Conservation (phyloP, 1,140 invertebrate genomes). For the Holotrichia oblita region DNA sequence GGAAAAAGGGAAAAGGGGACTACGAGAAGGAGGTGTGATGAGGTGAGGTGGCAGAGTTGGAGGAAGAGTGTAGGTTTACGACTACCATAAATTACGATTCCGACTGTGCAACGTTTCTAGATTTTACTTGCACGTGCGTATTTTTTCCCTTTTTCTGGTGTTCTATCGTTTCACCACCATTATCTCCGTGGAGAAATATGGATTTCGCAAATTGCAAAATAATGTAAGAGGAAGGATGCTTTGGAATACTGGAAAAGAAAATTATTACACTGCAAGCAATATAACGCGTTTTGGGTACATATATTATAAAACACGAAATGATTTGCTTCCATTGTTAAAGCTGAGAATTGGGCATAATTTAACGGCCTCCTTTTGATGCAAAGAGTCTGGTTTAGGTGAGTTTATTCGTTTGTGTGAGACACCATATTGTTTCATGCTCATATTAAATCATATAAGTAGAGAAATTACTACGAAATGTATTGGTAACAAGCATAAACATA, state of each 20-base stretch:
- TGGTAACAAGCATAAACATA: too few relatives aligned
- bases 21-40: background rate
- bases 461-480: too few relatives aligned
- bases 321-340: too few relatives aligned
- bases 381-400: too few relatives aligned
- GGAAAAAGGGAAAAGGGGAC: background rate
- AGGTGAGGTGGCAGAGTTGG: background rate
- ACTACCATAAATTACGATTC: constrained; percentile 30
- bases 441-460: too few relatives aligned
- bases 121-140: constrained; percentile 30
- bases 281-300: background rate
- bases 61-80: constrained; percentile 15
- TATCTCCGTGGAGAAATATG: constrained; percentile 7
- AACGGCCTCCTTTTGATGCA: too few relatives aligned
- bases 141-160: constrained; percentile 9
- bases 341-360: background rate
- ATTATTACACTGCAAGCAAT: background rate
- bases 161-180: constrained; percentile 8
- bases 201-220: constrained; percentile 32
- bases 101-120: constrained; percentile 18
- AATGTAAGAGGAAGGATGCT: constrained; percentile 27
- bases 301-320: too few relatives aligned
- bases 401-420: too few relatives aligned
- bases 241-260: background rate
- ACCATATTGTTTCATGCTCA: too few relatives aligned